A percentile compares a stretch with the other conserved stretches of the same genome.
Evolutionary conservation across 2,888 invertebrate genomes (phyloP).

Genomic region (Protodeltote pygarga): DNA sequence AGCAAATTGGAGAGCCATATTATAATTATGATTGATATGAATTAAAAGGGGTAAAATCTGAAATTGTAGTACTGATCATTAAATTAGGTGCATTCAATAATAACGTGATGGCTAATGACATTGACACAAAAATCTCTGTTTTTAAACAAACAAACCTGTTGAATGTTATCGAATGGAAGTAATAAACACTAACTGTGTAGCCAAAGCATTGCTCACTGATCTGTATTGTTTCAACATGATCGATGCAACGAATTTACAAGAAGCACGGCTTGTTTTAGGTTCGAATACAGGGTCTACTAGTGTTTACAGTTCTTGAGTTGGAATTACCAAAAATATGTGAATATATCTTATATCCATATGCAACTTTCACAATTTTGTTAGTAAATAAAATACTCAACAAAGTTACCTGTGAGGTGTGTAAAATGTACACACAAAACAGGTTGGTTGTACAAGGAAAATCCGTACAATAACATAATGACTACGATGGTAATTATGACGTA

Average conservation of each 20-base stretch:
- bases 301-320: too few species aligned
- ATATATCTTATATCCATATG: too few species aligned
- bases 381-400: too few species aligned
- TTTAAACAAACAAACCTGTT: constrained; percentile 6
- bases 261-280: too few species aligned
- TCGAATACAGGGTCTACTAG: too few species aligned
- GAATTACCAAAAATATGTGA: too few species aligned
- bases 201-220: neutral
- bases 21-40: neutral
- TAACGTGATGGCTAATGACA: neutral
- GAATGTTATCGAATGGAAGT: neutral
- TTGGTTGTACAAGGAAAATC: constrained; percentile 33
- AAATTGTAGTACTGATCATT: constrained; percentile 11
- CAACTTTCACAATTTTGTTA: too few species aligned
- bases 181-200: neutral
- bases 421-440: too few species aligned
- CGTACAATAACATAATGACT: constrained; percentile 14
- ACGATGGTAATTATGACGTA: constrained; percentile 15
- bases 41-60: constrained; percentile 1
- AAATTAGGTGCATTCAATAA: neutral
- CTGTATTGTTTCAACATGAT: too few species aligned
- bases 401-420: too few species aligned
- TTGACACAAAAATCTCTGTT: constrained; percentile 4
- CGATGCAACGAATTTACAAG: too few species aligned
- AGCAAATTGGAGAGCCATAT: neutral